Conservation (phyloP, 2,113 vertebrate species). For the Istiophorus platypterus region DNA sequence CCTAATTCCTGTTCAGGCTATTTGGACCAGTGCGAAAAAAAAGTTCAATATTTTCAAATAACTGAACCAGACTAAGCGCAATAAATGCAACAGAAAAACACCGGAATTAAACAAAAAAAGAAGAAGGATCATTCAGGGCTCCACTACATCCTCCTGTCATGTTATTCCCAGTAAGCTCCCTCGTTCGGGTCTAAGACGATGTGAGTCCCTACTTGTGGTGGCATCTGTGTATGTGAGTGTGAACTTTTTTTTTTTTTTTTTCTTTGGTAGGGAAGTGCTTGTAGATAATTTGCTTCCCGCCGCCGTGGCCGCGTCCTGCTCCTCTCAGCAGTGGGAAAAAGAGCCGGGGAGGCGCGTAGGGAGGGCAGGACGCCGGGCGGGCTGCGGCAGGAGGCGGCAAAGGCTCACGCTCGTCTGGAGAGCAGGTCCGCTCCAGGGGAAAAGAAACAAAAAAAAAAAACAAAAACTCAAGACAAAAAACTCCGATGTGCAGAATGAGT, state of each 20-base stretch:
- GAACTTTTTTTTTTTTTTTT: conserved; percentile 71
- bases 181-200: conserved; percentile 56
- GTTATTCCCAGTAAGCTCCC: conserved; percentile 58
- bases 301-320: conserved; percentile 82
- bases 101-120: not conserved
- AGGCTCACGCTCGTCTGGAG: conserved; percentile 31
- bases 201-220: conserved; percentile 71
- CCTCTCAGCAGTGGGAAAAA: conserved; percentile 82
- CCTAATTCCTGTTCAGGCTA: not conserved
- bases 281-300: conserved; percentile 82
- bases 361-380: conserved; percentile 56
- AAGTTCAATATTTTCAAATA: not conserved
- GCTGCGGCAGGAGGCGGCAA: conserved; percentile 70
- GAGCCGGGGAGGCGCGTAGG: conserved; percentile 77
- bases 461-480: too few relatives aligned
- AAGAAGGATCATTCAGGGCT: conserved; percentile 30
- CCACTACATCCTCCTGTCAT: conserved; percentile 36
- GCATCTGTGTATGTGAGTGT: conserved; percentile 69
- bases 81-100: not conserved
- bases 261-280: conserved; percentile 63
- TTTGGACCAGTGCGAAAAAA: not conserved
- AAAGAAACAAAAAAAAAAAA: not conserved
- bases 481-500: too few relatives aligned
- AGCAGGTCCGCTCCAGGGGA: not conserved
- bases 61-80: not conserved